Conservation (phyloP, 1,140 invertebrate genomes). For the Saccostrea glomerata region DNA sequence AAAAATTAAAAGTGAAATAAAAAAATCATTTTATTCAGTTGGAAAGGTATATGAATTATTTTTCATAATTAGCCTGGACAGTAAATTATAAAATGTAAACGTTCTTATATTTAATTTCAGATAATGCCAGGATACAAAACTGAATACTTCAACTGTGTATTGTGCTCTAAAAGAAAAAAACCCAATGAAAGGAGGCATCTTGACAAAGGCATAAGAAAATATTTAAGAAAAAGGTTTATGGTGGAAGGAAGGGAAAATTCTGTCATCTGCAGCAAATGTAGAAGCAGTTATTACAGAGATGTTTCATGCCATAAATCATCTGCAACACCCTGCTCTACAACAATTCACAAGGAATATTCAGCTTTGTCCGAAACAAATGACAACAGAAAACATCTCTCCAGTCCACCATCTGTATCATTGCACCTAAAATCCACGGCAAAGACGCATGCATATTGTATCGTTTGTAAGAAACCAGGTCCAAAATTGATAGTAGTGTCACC, state of each 20-base stretch:
- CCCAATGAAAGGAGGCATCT: slow-evolving; percentile 9
- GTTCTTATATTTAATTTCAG: no score
- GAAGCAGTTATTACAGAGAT: slow-evolving; percentile 25
- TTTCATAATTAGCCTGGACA: no score
- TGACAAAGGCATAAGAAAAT: background rate
- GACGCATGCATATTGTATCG: slow-evolving; percentile 35
- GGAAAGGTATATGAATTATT: no score
- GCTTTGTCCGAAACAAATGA: background rate
- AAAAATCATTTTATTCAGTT: no score
- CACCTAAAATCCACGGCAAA: background rate
- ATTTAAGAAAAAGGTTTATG: slow-evolving; percentile 30
- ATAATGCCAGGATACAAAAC: background rate
- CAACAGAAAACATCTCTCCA: background rate
- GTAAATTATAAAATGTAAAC: no score
- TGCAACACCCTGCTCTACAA: background rate
- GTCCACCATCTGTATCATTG: slow-evolving; percentile 26
- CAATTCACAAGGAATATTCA: background rate
- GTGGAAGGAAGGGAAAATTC: background rate
- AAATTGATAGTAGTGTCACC: slow-evolving; percentile 29
- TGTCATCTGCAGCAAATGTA: slow-evolving; percentile 3
- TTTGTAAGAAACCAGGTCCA: slow-evolving; percentile 39
- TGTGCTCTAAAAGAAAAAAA: slow-evolving; percentile 39
- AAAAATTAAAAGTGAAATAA: no score
- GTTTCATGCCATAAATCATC: background rate
- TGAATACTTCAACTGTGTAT: slow-evolving; percentile 21